Conservation (phyloP, 1,140 invertebrate species). For the Drosophila burlai region DNA sequence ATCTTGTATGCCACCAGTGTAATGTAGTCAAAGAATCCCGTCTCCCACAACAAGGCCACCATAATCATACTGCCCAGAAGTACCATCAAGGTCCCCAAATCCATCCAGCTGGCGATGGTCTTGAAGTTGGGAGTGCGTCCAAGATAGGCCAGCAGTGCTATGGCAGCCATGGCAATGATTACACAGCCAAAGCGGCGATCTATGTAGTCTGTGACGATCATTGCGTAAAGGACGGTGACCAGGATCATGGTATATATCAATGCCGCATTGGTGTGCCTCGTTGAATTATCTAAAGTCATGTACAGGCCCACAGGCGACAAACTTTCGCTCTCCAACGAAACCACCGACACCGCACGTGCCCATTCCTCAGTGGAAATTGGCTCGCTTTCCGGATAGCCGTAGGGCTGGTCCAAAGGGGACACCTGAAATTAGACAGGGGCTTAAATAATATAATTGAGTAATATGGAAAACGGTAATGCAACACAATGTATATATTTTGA, state of each 20-base stretch:
- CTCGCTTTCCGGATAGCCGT: neutral
- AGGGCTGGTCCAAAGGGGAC: too few species aligned
- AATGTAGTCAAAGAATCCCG: conserved; percentile 94
- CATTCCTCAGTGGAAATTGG: neutral
- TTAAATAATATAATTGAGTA: neutral
- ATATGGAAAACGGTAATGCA: too few species aligned
- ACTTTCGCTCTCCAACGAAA: neutral
- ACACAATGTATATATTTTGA: too few species aligned
- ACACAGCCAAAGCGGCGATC: conserved; percentile 93
- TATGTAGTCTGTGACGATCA: conserved; percentile 93
- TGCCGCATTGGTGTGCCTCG: too few species aligned
- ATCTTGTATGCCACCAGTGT: conserved; percentile 88
- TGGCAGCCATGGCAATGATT: conserved; percentile 89
- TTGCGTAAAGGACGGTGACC: conserved; percentile 89
- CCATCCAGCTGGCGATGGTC: conserved; percentile 92
- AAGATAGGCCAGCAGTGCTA: conserved; percentile 89
- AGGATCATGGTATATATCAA: conserved; percentile 86
- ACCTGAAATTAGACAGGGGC: neutral
- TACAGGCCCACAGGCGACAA: conserved; percentile 5
- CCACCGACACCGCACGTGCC: neutral
- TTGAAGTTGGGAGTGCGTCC: conserved; percentile 89
- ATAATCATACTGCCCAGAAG: conserved; percentile 96
- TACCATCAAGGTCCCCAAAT: conserved; percentile 92
- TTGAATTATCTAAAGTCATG: neutral
- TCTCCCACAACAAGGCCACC: conserved; percentile 93